These are phyloP conservation scores for Penaeus japonicus DNA, from an alignment of 1,140 invertebrate species.

Conservation along the genomic window DNA sequence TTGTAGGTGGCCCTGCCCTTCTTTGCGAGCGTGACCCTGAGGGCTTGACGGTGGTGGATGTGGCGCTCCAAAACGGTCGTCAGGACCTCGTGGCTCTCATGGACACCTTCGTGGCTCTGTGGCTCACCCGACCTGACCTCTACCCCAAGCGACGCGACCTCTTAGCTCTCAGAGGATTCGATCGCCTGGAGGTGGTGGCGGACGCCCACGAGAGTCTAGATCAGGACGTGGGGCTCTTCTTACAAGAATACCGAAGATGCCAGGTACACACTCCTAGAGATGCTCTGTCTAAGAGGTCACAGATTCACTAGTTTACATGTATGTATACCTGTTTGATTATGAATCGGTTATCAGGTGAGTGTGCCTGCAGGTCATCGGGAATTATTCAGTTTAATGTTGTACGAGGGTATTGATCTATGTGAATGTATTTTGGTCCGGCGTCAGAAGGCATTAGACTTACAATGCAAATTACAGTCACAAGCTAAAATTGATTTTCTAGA, in stretches of 20 bases:
- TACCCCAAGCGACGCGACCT: slow-evolving; percentile 15
- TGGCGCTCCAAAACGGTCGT: neutral
- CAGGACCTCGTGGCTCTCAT: neutral
- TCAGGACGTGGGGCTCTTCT: slow-evolving; percentile 8
- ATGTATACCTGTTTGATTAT: no score
- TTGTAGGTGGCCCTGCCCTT: slow-evolving; percentile 23
- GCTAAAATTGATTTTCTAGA: no score
- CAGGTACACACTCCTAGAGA: neutral
- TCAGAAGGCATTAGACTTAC: no score
- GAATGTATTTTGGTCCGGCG: no score
- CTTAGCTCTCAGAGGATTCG: slow-evolving; percentile 34
- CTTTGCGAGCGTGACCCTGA: slow-evolving; percentile 30
- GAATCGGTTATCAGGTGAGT: no score
- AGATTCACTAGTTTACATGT: neutral
- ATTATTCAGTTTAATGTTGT: no score
- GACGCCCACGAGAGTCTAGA: neutral
- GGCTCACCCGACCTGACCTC: slow-evolving; percentile 31
- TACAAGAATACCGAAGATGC: slow-evolving; percentile 29
- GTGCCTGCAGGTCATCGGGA: no score
- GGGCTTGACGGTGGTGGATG: slow-evolving; percentile 13
- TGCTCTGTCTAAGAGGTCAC: neutral
- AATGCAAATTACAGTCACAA: no score
- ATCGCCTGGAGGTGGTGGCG: slow-evolving; percentile 15
- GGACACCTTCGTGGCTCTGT: neutral
- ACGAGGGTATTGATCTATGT: no score